Percentiles rank a stretch among this genome's conserved stretches.
phyloP scores from a whole-genome alignment of 2,797 vertebrate genomes.

The Salarias fasciatus region DNA sequence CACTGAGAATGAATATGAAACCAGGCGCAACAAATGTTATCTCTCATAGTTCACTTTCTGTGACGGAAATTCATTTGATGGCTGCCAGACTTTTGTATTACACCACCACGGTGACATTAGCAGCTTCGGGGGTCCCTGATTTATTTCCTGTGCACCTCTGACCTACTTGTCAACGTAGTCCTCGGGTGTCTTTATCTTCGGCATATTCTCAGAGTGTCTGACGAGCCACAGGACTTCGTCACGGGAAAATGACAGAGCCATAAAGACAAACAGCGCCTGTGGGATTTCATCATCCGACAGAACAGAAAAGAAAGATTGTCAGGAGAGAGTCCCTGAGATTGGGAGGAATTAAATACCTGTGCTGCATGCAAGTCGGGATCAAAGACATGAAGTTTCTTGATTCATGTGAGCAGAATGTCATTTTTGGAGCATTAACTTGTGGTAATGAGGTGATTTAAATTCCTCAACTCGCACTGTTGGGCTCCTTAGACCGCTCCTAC shows the following conservation, averaged over 20 bases:
- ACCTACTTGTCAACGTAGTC: slow-evolving; percentile 90
- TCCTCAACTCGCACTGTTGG: slow-evolving; percentile 13
- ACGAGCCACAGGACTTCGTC: slow-evolving; percentile 92
- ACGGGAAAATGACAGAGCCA: slow-evolving; percentile 92
- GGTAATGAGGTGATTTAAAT: slow-evolving; percentile 12
- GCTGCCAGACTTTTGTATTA: not conserved
- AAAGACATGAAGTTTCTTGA: slow-evolving; percentile 1
- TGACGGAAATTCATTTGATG: not conserved
- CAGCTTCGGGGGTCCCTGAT: slow-evolving; percentile 1
- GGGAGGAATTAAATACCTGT: slow-evolving; percentile 15
- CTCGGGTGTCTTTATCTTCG: slow-evolving; percentile 89
- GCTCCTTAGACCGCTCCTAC: slow-evolving; percentile 54
- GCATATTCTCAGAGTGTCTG: slow-evolving; percentile 90
- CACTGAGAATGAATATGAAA: not conserved
- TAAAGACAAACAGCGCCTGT: slow-evolving; percentile 89
- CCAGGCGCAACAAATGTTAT: not conserved
- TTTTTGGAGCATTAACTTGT: slow-evolving; percentile 12
- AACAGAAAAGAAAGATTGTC: slow-evolving; percentile 8
- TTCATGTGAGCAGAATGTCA: slow-evolving; percentile 5
- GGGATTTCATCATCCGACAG: slow-evolving; percentile 42
- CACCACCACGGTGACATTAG: not conserved
- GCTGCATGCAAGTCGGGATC: slow-evolving; percentile 3
- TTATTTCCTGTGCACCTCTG: slow-evolving; percentile 17
- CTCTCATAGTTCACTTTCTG: not conserved
- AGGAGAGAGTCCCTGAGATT: slow-evolving; percentile 17